phyloP scores from a whole-genome alignment of 1,140 invertebrate genomes.

The Vollenhovia emeryi region DNA sequence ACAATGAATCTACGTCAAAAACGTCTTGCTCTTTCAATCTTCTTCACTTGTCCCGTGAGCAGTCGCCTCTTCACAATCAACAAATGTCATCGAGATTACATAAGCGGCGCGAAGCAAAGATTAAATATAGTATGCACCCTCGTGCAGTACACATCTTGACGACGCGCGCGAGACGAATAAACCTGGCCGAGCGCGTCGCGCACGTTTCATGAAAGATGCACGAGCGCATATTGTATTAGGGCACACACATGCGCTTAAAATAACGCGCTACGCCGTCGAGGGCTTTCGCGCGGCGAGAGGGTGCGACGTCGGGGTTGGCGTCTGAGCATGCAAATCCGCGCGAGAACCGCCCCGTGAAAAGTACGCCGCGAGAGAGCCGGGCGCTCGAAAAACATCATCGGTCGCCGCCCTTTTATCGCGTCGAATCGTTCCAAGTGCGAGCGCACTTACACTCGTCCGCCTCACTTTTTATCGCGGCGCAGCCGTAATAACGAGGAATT shows the following conservation, averaged over 20 bases:
- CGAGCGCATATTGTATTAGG: conserved; percentile 47
- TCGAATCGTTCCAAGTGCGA: conserved; percentile 6
- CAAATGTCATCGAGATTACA: neutral
- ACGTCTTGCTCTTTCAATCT: neutral
- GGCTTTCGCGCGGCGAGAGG: neutral
- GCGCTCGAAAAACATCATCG: neutral
- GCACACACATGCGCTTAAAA: conserved; percentile 34
- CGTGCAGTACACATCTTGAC: neutral
- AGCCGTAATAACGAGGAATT: neutral
- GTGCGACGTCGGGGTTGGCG: conserved; percentile 1
- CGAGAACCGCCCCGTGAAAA: neutral
- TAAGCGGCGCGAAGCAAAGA: neutral
- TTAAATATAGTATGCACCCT: neutral
- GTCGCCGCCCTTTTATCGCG: neutral
- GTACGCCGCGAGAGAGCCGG: neutral
- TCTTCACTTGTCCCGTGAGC: neutral
- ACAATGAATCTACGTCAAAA: neutral
- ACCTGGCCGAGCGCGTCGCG: neutral
- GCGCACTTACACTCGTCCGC: neutral
- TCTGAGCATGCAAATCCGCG: conserved; percentile 32
- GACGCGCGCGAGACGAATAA: conserved; percentile 2
- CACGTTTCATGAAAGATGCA: conserved; percentile 48
- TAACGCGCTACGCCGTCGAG: conserved; percentile 17
- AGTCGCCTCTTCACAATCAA: neutral
- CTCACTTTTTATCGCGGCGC: neutral